Evolutionary conservation across 2,888 invertebrate genomes (phyloP), one percentile per base, ranked within the genome.

Genomic region (Hyposoter didymator): DNA sequence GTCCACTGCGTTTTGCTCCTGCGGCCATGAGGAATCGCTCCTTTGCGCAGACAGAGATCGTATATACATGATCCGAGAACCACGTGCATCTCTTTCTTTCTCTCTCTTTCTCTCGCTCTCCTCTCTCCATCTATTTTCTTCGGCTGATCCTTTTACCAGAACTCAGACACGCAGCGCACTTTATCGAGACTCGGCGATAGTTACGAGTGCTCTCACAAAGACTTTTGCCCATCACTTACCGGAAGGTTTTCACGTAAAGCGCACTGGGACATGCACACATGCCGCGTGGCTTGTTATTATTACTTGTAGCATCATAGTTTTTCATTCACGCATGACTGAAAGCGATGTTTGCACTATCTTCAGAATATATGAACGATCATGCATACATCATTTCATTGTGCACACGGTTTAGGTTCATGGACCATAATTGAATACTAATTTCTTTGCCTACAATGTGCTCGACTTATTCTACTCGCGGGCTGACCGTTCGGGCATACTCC

Each of bases 131-230:
- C 35, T 52, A 19, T 76, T 52, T 75, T 22, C 49, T 52, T 52
- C 4, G 49, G 45, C 72, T 80, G 81, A 84, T 81, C 84, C 84
- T 59, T 81, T 47, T 55, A 62, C 43, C 43, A 64, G 55, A 80
- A 80, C 72, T 59, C 28, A 45, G 45, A 66, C 72, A 64, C 2
- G 28, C 64, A 66, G 80, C 80, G 76, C 76, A 74, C 76, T 84
- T 84, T 84, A 84, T 84, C 72, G 80, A 81, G 81, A 84, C 84
- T 84, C 81, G 73, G 80, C 66, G 81, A 84, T 84, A 76, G 72
- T 84, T 84, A 81, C 84, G 84, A 84, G 76, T 47, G 43, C 81
- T 84, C 39, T 69, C 32, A 55, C 84, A 67, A 81, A 66, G 49
- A 52, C 62, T 64, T 72, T 70, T 70, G 72, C 62, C 72, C 32